Base-by-base conservation (phyloP, 2,113 vertebrate species). In the Ophthalmolycus amberensis region DNA sequence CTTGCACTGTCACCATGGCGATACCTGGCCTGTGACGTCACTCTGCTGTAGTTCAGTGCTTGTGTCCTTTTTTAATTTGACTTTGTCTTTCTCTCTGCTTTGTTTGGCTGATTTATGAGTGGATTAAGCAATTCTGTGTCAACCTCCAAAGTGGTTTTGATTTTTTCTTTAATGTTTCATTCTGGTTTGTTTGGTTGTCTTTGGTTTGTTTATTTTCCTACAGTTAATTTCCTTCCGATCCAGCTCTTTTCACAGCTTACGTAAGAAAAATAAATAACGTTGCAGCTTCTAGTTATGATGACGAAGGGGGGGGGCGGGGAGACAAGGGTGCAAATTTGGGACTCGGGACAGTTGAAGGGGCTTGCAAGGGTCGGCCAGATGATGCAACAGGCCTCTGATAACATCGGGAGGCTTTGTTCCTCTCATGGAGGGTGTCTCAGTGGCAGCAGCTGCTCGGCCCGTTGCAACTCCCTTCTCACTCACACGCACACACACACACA, bases 71-170 rank as follows among this genome's bases (percentile, higher is more conserved):
- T 90, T 88, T 88, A 88, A 80, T 90, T 90, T 91, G 79, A 86
- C 85, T 89, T 82, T 89, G 79, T 89, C 82, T 91, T 84, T 96
- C 94, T 96, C 95, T 97, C 95, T 97, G 97, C 97, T 99, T 99
- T 96, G 97, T 98, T 99, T 99, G 97, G 98, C 97, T 98, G 97
- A 97, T 99, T 60, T 98, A 98, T 98, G 97, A 99, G 97, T 99
- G 97, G 96, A 98, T 97, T 98, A 97, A 97, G 96, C 94, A 96
- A 97, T 91, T 95, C 95, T 37, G 95, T 97, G 94, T 85, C 66
- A 94, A 96, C 97, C 95, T 97, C 93, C 96, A 96, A 96, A 96
- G 95, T 98, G 99, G 97, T 97, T 93, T 93, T 97, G 96, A 96
- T 96, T 96, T 91, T 78, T 50, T 50, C 72, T 89, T 90, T 83